A percentile compares a stretch with the other conserved stretches of the same genome.
These are phyloP conservation scores for Vimba vimba DNA, from an alignment of 2,113 vertebrate species.

Conservation along the genomic window DNA sequence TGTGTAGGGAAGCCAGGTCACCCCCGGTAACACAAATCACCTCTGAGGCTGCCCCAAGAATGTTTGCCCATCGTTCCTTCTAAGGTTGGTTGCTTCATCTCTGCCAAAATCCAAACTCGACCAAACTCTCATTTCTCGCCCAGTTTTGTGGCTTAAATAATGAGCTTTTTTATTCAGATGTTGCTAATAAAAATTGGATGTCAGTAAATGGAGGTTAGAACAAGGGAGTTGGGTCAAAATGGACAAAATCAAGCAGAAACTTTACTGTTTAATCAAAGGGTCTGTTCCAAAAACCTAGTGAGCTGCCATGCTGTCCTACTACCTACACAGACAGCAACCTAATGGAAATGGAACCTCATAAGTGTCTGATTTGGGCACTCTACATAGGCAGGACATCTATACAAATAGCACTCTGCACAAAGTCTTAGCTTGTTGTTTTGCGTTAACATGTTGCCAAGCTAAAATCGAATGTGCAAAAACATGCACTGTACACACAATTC, in stretches of 20 bases:
- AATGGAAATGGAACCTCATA: background rate
- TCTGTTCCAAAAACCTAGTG: slow-evolving; percentile 43
- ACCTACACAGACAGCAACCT: background rate
- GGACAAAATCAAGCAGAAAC: slow-evolving; percentile 46
- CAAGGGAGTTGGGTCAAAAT: slow-evolving; percentile 31
- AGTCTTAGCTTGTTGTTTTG: background rate
- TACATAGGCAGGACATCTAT: background rate
- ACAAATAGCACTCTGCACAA: background rate
- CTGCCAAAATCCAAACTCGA: background rate
- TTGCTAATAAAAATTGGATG: slow-evolving; percentile 45
- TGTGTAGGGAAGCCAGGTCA: slow-evolving; percentile 44
- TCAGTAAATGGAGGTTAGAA: slow-evolving; percentile 35
- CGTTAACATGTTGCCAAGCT: background rate
- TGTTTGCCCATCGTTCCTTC: slow-evolving; percentile 38
- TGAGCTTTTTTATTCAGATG: slow-evolving; percentile 39
- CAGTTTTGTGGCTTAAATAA: slow-evolving; percentile 26
- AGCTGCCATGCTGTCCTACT: background rate
- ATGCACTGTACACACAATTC: no score
- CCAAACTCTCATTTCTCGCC: slow-evolving; percentile 2
- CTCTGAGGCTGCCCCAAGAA: slow-evolving; percentile 54
- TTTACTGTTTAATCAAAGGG: slow-evolving; percentile 47
- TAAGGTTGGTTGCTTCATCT: background rate
- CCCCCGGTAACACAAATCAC: slow-evolving; percentile 58
- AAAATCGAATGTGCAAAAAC: background rate
- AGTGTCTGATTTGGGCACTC: background rate